Evolutionary conservation across 2,797 vertebrate genomes (phyloP).

Genomic region (Labeo calbasu): DNA sequence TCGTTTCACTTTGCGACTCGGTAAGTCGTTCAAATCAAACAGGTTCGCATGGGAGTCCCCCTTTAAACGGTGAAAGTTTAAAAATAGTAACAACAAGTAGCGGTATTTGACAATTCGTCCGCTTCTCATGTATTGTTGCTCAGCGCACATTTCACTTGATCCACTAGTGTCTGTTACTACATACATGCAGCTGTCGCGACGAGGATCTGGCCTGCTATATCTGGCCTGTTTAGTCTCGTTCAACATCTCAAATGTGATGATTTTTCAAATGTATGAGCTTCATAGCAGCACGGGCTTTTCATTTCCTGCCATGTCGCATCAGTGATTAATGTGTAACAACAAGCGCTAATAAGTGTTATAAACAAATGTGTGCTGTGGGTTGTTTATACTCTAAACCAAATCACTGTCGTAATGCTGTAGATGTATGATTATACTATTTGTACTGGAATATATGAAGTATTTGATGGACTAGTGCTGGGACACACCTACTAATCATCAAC

Average conservation of each 20-base stretch:
- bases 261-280: background rate
- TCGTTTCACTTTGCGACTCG: constrained; percentile 39
- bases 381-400: background rate
- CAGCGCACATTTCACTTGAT: constrained; percentile 39
- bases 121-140: constrained; percentile 31
- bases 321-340: background rate
- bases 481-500: constrained; percentile 52
- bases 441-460: background rate
- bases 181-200: constrained; percentile 22
- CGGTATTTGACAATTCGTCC: constrained; percentile 10
- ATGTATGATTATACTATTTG: background rate
- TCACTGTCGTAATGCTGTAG: background rate
- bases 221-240: background rate
- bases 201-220: constrained; percentile 24
- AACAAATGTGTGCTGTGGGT: background rate
- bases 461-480: constrained; percentile 9
- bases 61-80: background rate
- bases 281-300: background rate
- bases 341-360: background rate
- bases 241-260: background rate
- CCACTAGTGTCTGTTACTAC: constrained; percentile 35
- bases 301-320: constrained; percentile 53
- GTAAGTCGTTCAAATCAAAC: constrained; percentile 54
- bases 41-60: background rate
- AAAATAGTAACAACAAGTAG: background rate